phyloP scores from a whole-genome alignment of 1,140 invertebrate genomes.

The Trichomalopsis sarcophagae region DNA sequence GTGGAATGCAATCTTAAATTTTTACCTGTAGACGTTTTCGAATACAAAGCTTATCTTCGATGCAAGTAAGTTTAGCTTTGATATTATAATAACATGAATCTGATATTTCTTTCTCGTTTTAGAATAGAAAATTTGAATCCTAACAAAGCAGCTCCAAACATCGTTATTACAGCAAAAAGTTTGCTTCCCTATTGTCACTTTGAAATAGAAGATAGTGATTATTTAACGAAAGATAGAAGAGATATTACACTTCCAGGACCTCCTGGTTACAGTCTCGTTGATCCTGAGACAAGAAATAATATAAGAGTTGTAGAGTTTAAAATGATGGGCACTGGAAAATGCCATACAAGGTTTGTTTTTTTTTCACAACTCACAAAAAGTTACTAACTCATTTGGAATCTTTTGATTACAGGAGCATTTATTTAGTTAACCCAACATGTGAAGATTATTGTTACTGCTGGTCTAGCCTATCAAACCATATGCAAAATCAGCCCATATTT shows the following conservation, averaged over 20 bases:
- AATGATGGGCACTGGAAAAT: conserved; percentile 71
- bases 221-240: conserved; percentile 71
- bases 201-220: conserved; percentile 75
- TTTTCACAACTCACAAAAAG: neutral
- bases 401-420: conserved; percentile 62
- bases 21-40: conserved; percentile 62
- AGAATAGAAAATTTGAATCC: conserved; percentile 67
- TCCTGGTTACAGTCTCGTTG: conserved; percentile 50
- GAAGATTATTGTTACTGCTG: conserved; percentile 68
- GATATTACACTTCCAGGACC: conserved; percentile 61
- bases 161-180: conserved; percentile 63
- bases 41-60: conserved; percentile 62
- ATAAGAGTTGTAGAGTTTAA: conserved; percentile 74
- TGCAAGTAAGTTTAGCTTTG: conserved; percentile 59
- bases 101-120: neutral
- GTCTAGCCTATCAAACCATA: conserved; percentile 55
- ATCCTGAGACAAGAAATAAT: conserved; percentile 65
- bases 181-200: conserved; percentile 76
- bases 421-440: conserved; percentile 69
- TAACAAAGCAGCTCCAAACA: conserved; percentile 49
- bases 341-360: conserved; percentile 56
- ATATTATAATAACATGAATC: neutral
- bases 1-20: conserved; percentile 59
- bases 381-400: neutral
- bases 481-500: conserved; percentile 63